A percentile compares a stretch with the other conserved stretches of the same genome.
phyloP scores from a whole-genome alignment of 2,888 invertebrate species.

The Synergus itoensis region DNA sequence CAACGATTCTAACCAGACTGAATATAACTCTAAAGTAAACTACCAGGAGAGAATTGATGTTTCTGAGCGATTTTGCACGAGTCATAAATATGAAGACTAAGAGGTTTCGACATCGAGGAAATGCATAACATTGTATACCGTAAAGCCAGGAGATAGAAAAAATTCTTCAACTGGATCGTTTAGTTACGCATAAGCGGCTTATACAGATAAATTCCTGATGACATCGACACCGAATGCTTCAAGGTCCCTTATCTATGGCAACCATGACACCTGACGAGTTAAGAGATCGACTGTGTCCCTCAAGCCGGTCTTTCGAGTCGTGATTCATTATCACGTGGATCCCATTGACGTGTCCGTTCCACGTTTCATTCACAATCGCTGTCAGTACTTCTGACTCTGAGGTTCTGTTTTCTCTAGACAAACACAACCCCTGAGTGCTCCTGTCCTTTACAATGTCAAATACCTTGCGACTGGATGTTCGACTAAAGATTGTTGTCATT shows the following conservation, averaged over 20 bases:
- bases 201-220: neutral
- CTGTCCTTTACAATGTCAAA: neutral
- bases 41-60: neutral
- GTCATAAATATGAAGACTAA: neutral
- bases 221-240: neutral
- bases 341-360: slow-evolving; percentile 58
- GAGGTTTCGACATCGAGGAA: neutral
- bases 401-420: neutral
- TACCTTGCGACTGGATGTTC: neutral
- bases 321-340: slow-evolving; percentile 55
- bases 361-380: slow-evolving; percentile 51
- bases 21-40: slow-evolving; percentile 4
- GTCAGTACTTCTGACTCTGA: neutral
- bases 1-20: neutral
- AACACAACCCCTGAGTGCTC: neutral
- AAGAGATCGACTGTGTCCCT: slow-evolving; percentile 34
- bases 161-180: neutral
- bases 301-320: slow-evolving; percentile 44
- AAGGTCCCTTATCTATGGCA: slow-evolving; percentile 31
- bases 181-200: neutral
- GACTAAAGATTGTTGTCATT: neutral
- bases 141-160: neutral
- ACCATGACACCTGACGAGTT: slow-evolving; percentile 33
- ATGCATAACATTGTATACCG: neutral
- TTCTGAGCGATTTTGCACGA: neutral